Percentiles rank a stretch among this genome's conserved stretches.
Conservation (phyloP, 2,888 invertebrate species). For the Candidula unifasciata region DNA sequence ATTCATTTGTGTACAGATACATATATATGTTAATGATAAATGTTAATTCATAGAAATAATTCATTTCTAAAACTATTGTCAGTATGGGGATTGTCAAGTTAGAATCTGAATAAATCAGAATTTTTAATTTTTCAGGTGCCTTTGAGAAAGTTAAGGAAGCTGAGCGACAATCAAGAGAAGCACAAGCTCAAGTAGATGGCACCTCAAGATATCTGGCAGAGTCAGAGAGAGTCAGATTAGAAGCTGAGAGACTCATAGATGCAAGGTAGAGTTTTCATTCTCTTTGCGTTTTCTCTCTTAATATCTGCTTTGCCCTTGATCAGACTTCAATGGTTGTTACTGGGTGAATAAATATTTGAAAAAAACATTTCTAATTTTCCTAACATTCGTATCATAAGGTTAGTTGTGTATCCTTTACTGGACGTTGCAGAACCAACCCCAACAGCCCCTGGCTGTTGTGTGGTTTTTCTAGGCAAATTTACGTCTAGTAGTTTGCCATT, state of each 20-base stretch:
- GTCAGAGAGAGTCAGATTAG: conserved; percentile 75
- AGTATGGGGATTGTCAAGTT: background rate
- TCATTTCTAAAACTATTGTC: background rate
- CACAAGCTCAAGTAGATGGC: conserved; percentile 78
- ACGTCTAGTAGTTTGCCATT: too few species aligned
- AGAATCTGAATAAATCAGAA: background rate
- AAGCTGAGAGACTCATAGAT: conserved; percentile 67
- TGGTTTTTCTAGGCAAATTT: too few species aligned
- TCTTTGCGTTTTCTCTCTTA: too few species aligned
- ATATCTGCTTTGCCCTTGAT: too few species aligned
- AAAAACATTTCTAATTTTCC: background rate
- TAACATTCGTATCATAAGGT: background rate
- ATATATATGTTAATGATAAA: background rate
- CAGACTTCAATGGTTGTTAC: too few species aligned
- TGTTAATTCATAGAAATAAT: background rate
- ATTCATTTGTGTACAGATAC: too few species aligned
- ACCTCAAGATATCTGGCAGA: conserved; percentile 78
- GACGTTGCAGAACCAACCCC: too few species aligned
- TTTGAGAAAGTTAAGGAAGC: conserved; percentile 91
- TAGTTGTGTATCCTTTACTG: too few species aligned
- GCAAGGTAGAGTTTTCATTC: conserved; percentile 19
- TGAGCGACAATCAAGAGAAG: conserved; percentile 81
- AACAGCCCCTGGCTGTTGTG: too few species aligned
- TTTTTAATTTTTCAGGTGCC: conserved; percentile 81
- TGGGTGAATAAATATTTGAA: too few species aligned